These are phyloP conservation scores for Pitangus sulphuratus DNA, from an alignment of 2,797 vertebrate species.

Conservation along the genomic window DNA sequence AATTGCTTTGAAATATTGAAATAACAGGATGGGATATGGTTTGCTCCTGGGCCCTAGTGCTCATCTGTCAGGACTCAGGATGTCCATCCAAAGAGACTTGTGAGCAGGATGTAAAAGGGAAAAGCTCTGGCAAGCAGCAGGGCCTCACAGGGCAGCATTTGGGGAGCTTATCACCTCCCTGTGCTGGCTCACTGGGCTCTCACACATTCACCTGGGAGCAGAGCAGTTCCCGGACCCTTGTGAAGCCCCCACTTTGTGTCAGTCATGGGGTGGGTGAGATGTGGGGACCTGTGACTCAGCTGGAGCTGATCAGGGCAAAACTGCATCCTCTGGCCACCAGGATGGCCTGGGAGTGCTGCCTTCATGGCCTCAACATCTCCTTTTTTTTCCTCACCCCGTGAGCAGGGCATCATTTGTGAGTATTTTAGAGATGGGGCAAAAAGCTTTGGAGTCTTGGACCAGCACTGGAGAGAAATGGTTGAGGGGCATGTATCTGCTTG, in stretches of 20 bases:
- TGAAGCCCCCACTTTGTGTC: accelerated
- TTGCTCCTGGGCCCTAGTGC: slow-evolving; percentile 47
- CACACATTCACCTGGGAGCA: neutral
- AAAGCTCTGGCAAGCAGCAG: neutral
- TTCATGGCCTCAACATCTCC: neutral
- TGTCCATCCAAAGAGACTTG: neutral
- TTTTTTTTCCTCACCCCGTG: neutral
- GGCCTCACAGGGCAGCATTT: neutral
- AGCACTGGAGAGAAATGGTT: neutral
- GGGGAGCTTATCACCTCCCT: neutral
- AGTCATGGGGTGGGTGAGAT: neutral
- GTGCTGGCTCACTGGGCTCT: neutral
- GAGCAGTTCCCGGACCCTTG: neutral
- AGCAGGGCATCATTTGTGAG: neutral
- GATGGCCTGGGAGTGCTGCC: neutral
- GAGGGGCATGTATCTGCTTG: neutral
- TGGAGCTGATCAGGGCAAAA: neutral
- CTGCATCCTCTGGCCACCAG: neutral
- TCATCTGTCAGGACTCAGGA: neutral
- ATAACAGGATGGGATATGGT: slow-evolving; percentile 14
- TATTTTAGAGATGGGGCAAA: neutral
- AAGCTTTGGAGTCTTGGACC: neutral
- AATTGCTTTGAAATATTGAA: slow-evolving; percentile 21
- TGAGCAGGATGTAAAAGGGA: neutral
- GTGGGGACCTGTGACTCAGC: neutral